Conservation (phyloP, 1,140 invertebrate species). For the Parasteatoda tepidariorum region DNA sequence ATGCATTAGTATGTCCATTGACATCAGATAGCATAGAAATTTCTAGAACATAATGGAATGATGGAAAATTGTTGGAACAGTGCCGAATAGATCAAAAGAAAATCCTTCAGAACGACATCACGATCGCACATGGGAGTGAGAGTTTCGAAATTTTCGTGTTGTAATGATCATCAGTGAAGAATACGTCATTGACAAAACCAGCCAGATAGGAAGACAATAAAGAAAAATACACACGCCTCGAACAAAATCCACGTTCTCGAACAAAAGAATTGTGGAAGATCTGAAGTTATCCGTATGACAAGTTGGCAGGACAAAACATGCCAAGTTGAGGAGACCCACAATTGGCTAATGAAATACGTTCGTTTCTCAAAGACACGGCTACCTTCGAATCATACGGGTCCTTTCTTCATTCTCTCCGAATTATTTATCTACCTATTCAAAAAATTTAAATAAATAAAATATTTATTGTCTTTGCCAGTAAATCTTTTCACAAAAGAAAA, state of each 20-base stretch:
- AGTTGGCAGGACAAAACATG: not conserved
- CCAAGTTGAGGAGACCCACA: conserved; percentile 4
- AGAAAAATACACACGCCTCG: conserved; percentile 41
- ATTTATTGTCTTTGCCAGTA: conserved; percentile 41
- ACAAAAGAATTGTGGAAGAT: conserved; percentile 51
- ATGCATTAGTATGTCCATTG: too few species aligned
- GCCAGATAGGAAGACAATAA: not conserved
- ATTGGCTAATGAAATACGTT: conserved; percentile 43
- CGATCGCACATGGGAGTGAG: not conserved
- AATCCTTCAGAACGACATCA: not conserved
- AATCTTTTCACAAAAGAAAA: conserved; percentile 34
- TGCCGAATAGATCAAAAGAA: not conserved
- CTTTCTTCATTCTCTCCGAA: conserved; percentile 32
- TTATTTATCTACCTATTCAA: conserved; percentile 52
- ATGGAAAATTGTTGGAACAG: not conserved
- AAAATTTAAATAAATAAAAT: conserved; percentile 58
- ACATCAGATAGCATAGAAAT: too few species aligned
- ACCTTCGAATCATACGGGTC: not conserved
- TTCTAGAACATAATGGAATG: not conserved
- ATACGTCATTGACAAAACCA: not conserved
- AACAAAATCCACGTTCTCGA: conserved; percentile 2
- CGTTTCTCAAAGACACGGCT: not conserved
- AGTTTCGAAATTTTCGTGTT: conserved; percentile 16
- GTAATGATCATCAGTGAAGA: not conserved
- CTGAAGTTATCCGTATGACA: not conserved